Percentiles rank a stretch among this genome's conserved stretches.
phyloP scores from a whole-genome alignment of 2,113 vertebrate species.

The Phalacrocorax carbo region DNA sequence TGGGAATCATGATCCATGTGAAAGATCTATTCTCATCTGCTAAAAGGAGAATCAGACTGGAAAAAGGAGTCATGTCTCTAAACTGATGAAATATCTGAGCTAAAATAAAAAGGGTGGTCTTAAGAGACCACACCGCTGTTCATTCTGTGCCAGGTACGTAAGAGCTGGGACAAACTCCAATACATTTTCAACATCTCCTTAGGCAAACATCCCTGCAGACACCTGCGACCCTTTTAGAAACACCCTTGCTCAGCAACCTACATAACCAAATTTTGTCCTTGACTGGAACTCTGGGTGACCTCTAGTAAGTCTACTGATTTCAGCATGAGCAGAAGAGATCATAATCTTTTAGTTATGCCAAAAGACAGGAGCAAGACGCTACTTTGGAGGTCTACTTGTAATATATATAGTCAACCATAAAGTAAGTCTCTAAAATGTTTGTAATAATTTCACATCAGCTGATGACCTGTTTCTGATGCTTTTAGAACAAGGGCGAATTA shows the following conservation, averaged over 20 bases:
- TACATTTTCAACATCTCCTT: not conserved
- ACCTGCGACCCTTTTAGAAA: not conserved
- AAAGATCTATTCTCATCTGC: not conserved
- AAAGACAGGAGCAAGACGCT: not conserved
- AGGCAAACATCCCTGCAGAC: not conserved
- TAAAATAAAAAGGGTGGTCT: not conserved
- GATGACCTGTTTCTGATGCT: not conserved
- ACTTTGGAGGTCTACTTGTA: not conserved
- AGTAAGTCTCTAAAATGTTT: not conserved
- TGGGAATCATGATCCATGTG: not conserved
- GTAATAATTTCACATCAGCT: not conserved
- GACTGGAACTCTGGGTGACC: accelerated
- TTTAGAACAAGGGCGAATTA: not conserved
- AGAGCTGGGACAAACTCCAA: not conserved
- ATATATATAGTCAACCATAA: not conserved
- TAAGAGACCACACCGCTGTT: not conserved
- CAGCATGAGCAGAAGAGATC: not conserved
- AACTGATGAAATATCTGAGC: not conserved
- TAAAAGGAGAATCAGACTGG: not conserved
- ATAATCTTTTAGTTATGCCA: not conserved
- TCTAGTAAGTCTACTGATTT: not conserved
- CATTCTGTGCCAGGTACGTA: not conserved
- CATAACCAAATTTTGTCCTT: not conserved
- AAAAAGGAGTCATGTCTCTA: not conserved
- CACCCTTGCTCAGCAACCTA: not conserved